Evolutionary conservation across 2,797 vertebrate genomes (phyloP), one percentile per base, ranked within the genome.

Genomic region (Propithecus perrieri): DNA sequence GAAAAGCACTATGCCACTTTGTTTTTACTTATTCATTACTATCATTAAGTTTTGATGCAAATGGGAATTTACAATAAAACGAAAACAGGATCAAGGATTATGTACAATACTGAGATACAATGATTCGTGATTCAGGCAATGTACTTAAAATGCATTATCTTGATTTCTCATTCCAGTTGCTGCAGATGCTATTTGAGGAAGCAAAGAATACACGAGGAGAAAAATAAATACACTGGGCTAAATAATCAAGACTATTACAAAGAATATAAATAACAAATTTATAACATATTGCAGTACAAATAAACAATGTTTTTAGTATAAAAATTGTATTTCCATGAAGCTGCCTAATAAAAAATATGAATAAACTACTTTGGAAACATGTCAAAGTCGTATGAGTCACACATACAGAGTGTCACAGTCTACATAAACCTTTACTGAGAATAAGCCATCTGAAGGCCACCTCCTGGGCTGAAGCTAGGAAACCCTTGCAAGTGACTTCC

Each of bases 281-380:
- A 98, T 97, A 97, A 67, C 71, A 63, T 76, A 96, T 94, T 97
- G 87, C 86, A 93, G 91, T 97, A 98, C 93, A 98, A 98, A 97
- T 85, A 94, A 0, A 30, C 92, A 33, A 55, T 30, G 84, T 86
- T 95, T 98, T 55, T 46, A 94, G 79, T 50, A 94, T 84, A 92
- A 97, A 97, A 98, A 87, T 48, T 84, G 43, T 74, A 57, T 71
- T 91, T 95, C 69, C 94, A 95, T 5, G 67, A 72, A 65, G 79
- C 85, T 93, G 20, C 1, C 24, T 89, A 90, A 33, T 89, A 96
- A 87, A n/a, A 97, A 4, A 12, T 43, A 72, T 7, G 76, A 96
- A 92, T 74, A 53, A 85, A 85, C 75, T 89, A 75, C 61, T 97
- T 83, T 28, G 57, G 75, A 96, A 97, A 92, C 41, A 94, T 10